Evolutionary conservation across 1,140 invertebrate genomes (phyloP), one percentile per base, ranked within the genome.

Genomic region (Acromyrmex heyeri): DNA sequence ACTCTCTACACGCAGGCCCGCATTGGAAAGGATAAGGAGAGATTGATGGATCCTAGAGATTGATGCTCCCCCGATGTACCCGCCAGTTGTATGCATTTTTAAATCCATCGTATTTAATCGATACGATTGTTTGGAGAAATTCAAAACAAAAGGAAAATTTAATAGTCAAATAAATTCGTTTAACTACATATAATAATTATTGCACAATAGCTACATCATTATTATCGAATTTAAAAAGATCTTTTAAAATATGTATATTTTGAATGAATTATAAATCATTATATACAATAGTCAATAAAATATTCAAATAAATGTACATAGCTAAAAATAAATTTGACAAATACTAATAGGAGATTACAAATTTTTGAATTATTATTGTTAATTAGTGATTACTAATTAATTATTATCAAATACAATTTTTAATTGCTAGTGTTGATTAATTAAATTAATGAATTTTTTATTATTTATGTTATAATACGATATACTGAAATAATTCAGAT

Each of bases 1-100:
- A 89, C 62, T 85, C 67, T 70, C 53, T 64, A 59, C 82, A 76
- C 78, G 67, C 86, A 81, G 70, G 87, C 69, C 55, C 69, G 69
- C 69, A 83, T 14, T 61, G 30, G 53, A 75, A 75, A 83, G 69
- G 14, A 61, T 83, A 73, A 73, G 57, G 16, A 81, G 10, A 81
- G 65, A 81, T 81, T 59, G 77, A 81, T 81, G 78, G 64, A 21
- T 44, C 75, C 16, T 76, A 65, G 38, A 59, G 55, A 73, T 72
- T 27, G 64, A 57, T 70, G 30, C 27, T 6, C 30, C 7, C 10
- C 34, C 7, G 64, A 81, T 81, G 24, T 24, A 44, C 14, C 3
- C 50, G 21, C 50, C 21, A n/a, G 16, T 16, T 16, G 2, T 79
- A 67, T 53, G 62, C 50, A 27, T 57, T 53, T 27, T 70, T 70